Percentiles rank a stretch among this genome's conserved stretches.
Conservation (phyloP, 2,797 vertebrate species). For the Pelobates cultripes region DNA sequence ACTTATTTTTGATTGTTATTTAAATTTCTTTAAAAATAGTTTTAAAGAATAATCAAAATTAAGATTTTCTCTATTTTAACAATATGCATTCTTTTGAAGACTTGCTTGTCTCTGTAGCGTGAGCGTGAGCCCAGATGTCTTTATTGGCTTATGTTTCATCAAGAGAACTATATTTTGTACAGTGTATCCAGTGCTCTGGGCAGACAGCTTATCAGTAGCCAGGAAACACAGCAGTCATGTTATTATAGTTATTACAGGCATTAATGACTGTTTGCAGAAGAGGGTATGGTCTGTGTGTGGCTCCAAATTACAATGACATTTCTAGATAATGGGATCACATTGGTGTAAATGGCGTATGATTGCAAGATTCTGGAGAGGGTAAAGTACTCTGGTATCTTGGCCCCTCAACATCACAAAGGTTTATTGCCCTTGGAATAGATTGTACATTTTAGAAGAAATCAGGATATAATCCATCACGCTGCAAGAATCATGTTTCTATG, state of each 20-base stretch:
- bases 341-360: not conserved
- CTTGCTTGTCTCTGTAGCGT: no score
- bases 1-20: no score
- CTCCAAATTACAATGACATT: not conserved
- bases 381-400: not conserved
- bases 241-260: not conserved
- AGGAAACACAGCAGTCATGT: not conserved
- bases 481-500: not conserved
- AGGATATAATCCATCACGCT: not conserved
- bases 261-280: not conserved
- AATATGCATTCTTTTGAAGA: no score
- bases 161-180: no score
- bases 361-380: not conserved
- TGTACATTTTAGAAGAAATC: not conserved
- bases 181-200: no score
- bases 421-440: not conserved
- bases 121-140: no score
- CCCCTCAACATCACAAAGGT: not conserved
- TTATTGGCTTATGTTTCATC: no score
- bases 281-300: not conserved
- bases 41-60: no score
- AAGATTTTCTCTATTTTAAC: no score
- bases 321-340: not conserved
- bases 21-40: no score
- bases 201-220: not conserved